phyloP scores from a whole-genome alignment of 2,797 vertebrate species.

The Cichlasoma orientale region DNA sequence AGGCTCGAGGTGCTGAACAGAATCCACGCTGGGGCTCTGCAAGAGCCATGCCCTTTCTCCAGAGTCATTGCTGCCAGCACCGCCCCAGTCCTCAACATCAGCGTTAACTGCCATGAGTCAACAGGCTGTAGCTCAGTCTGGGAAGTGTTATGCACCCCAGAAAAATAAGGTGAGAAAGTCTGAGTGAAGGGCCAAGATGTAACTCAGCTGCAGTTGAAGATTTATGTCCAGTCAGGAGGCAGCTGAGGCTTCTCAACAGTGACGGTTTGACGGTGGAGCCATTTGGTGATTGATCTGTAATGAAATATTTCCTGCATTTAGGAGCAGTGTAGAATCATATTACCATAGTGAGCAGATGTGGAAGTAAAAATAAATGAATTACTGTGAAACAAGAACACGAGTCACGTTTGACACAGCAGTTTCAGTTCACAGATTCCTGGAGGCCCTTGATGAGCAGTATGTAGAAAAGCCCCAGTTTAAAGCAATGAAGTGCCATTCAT shows the following conservation, averaged over 20 bases:
- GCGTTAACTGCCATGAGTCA: conserved; percentile 85
- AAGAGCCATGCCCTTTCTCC: conserved; percentile 91
- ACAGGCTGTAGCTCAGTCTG: conserved; percentile 53
- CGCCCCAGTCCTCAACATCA: conserved; percentile 84
- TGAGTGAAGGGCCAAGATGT: background rate
- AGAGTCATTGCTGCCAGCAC: conserved; percentile 78
- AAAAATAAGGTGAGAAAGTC: background rate
- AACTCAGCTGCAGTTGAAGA: background rate
- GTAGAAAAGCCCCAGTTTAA: background rate
- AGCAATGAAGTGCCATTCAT: background rate
- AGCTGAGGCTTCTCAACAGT: conserved; percentile 1
- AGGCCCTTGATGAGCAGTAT: no score
- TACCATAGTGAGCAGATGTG: background rate
- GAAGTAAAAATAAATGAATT: background rate
- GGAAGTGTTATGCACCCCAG: background rate
- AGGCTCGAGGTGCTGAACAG: conserved; percentile 58
- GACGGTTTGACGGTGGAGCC: conserved; percentile 4
- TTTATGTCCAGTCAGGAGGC: background rate
- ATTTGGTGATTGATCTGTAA: conserved; percentile 38
- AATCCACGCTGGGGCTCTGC: conserved; percentile 91
- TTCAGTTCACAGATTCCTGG: background rate
- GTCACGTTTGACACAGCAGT: background rate
- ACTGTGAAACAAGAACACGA: background rate
- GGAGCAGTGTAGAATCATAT: background rate
- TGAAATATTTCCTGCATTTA: conserved; percentile 13